Conservation (phyloP, 2,797 vertebrate genomes). For the Neostethus bicornis region DNA sequence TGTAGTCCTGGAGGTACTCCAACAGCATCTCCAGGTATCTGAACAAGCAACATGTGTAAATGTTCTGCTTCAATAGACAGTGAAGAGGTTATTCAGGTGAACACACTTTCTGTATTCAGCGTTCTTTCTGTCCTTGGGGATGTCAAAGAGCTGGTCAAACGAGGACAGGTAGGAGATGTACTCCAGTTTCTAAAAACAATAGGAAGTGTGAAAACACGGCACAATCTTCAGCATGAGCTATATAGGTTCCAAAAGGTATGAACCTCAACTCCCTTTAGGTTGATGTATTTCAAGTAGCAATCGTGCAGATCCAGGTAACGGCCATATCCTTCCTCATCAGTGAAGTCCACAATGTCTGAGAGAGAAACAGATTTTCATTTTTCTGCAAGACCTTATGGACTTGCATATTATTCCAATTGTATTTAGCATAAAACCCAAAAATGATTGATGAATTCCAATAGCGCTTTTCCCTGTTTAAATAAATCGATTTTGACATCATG, state of each 20-base stretch:
- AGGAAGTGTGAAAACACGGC: neutral
- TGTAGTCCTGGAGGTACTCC: slow-evolving; percentile 97
- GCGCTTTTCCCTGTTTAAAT: too few relatives aligned
- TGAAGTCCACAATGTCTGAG: slow-evolving; percentile 95
- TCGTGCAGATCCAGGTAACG: slow-evolving; percentile 96
- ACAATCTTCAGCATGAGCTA: neutral
- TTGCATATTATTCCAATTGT: too few relatives aligned
- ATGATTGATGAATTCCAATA: too few relatives aligned
- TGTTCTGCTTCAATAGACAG: neutral
- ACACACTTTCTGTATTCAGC: slow-evolving; percentile 94
- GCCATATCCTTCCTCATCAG: slow-evolving; percentile 96
- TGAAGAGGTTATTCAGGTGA: neutral
- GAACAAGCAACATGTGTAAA: slow-evolving; percentile 3
- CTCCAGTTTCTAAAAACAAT: slow-evolving; percentile 86
- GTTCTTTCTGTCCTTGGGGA: slow-evolving; percentile 96
- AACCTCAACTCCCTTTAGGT: slow-evolving; percentile 95
- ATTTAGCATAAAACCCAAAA: too few relatives aligned
- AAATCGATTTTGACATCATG: too few relatives aligned
- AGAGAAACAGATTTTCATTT: neutral
- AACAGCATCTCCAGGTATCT: slow-evolving; percentile 98
- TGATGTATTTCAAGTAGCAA: slow-evolving; percentile 97
- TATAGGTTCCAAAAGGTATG: neutral
- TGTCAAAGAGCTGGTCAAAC: slow-evolving; percentile 97
- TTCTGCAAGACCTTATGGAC: too few relatives aligned
- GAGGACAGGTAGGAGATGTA: slow-evolving; percentile 95